Base-by-base conservation (phyloP, 2,888 invertebrate species). In the Drosophila ustulata region DNA sequence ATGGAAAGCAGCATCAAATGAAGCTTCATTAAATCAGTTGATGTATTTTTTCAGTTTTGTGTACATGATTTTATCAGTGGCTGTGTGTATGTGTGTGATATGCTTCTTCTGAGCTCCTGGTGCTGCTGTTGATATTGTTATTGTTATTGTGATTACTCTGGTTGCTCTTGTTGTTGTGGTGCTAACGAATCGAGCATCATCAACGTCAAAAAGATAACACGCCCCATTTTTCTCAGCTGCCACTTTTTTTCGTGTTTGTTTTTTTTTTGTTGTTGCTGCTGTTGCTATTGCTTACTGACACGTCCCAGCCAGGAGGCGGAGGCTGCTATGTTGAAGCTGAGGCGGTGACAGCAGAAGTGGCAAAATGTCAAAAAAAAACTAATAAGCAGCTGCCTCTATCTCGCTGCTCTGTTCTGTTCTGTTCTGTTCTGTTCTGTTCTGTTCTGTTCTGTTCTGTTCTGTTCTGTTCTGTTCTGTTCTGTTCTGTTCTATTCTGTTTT, bases 181-280 rank as follows among this genome's bases (percentile, higher is more conserved):
- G 53, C 71, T 71, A 63, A 71, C 59, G 76, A 71, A 76, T 75
- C 72, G 77, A 67, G 70, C 71, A 81, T 74, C 81, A 78, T 83
- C 84, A 87, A 78, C 71, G 87, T 81, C 87, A 81, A 67, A 69
- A 62, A 87, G 87, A 81, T 87, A 87, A 81, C 84, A 83, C 82
- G 82, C 81, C 78, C 78, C 78, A 74, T 84, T 81, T 81, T 87
- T 87, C 87, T 84, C 64, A 68, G 78, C 68, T 67, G 71, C 47
- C 75, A 62, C 43, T 65, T 62, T 62, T 58, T 58, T 41, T 23
- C 7, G 34, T 18, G 37, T 49, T 23, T 64, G 32, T 18, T 65
- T 43, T 51, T 46, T 41, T 56, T 66, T 59, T 39, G 52, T 25
- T 47, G 66, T 53, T 53, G 67, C 34, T 55, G 3, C n/a, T 53